Conservation (phyloP, 2,888 invertebrate species). For the Cheilosia pagana region DNA sequence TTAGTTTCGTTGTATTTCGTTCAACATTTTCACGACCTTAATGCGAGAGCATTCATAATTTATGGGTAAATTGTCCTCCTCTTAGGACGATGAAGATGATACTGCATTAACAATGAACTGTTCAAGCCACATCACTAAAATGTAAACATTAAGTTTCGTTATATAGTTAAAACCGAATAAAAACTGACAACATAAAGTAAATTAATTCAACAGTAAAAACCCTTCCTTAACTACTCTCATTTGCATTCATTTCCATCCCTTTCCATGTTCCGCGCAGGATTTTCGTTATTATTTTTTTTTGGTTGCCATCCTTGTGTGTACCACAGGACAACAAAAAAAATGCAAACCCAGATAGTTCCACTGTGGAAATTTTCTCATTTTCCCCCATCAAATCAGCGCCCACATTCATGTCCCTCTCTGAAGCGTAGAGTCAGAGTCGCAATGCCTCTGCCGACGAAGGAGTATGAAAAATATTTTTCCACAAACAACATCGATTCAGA, state of each 20-base stretch:
- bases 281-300: neutral
- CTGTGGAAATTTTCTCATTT: neutral
- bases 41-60: constrained; percentile 58
- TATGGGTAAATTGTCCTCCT: constrained; percentile 65
- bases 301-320: neutral
- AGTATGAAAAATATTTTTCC: neutral
- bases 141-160: constrained; percentile 63
- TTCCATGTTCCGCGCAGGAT: constrained; percentile 56
- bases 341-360: constrained; percentile 42
- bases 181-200: constrained; percentile 69
- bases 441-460: neutral
- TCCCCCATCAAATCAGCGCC: neutral
- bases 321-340: constrained; percentile 19
- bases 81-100: constrained; percentile 32
- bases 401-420: constrained; percentile 13
- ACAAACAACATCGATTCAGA: constrained; percentile 68
- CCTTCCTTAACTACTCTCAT: constrained; percentile 68
- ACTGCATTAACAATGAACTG: constrained; percentile 59
- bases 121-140: constrained; percentile 66
- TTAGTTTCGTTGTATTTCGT: constrained; percentile 42
- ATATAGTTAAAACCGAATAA: constrained; percentile 60
- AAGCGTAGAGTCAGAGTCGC: neutral
- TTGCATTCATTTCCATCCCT: constrained; percentile 74
- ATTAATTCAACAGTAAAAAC: constrained; percentile 71
- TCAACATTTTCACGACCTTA: constrained; percentile 23